Base-by-base conservation (phyloP, 2,113 vertebrate genomes). In the Pantherophis guttatus region DNA sequence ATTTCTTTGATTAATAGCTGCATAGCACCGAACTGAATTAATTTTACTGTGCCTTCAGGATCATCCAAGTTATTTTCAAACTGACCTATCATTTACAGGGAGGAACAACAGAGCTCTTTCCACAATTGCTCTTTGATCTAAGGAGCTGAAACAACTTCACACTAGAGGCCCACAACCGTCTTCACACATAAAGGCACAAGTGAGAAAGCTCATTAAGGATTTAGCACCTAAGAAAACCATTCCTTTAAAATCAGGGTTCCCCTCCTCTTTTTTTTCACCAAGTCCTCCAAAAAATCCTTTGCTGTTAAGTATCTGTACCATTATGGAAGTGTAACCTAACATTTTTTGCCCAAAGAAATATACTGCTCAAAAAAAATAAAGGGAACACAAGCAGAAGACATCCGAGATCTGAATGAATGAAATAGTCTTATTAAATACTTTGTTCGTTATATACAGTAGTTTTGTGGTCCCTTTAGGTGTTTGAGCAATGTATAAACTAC, bases 201-300 rank as follows among this genome's bases (percentile, higher is more conserved):
- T 44, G 39, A 44, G 39, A 44, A 44, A 44, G 39, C 39, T 44
- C 39, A 44, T 44, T 44, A 44, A 44, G 90, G 92, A 91, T 96
- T 95, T 95, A 94, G 89, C 95, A 95, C 95, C 87, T 95, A 89
- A 55, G 91, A 95, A 95, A 75, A 95, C 29, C 21, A 88, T 58
- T 1, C 11, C 12, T 87, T 90, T 86, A 92, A 70, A 75, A 10
- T 62, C 59, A 62, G 8, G 55, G 55, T 55, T 44, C 39, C 3
- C 1, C 8, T 8, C 59, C 0, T 9, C 0, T 3, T 62, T 59
- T 59, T 10, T 96, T 93, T 52, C 92, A 89, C 92, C 81, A 94
- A 58, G 19, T 50, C 91, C 91, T 91, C 91, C 90, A 91, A 81
- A 96, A 94, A 93, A 88, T 65, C 50, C 93, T 92, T 93, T 94